These are phyloP conservation scores for Ginglymostoma cirratum DNA, from an alignment of 2,113 vertebrate species.

Conservation along the genomic window DNA sequence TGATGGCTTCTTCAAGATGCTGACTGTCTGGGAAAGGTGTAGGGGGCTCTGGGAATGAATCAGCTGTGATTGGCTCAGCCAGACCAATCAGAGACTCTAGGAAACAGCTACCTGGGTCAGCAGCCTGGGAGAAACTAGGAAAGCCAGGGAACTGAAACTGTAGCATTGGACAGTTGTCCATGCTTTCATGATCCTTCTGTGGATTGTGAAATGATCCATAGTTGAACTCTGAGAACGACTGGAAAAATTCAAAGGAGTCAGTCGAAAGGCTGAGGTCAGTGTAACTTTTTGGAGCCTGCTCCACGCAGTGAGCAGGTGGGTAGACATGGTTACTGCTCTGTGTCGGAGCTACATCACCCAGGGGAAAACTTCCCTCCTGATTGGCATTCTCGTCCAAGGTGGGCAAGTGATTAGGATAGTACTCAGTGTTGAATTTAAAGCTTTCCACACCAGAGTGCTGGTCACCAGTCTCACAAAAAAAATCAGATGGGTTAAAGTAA, in stretches of 20 bases:
- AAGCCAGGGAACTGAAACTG: constrained; percentile 75
- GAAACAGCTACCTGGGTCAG: constrained; percentile 75
- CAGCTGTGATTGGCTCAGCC: constrained; percentile 54
- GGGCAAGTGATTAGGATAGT: constrained; percentile 53
- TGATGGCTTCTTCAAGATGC: constrained; percentile 82
- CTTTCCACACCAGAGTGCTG: constrained; percentile 47
- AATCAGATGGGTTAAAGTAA: constrained; percentile 70
- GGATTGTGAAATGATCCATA: constrained; percentile 84
- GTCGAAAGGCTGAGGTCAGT: constrained; percentile 86
- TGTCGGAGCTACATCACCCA: constrained; percentile 46
- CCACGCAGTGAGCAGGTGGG: constrained; percentile 54
- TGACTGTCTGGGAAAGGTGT: constrained; percentile 83
- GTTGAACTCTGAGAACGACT: constrained; percentile 81
- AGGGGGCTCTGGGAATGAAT: constrained; percentile 67
- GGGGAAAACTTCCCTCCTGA: constrained; percentile 70
- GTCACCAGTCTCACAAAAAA: constrained; percentile 60
- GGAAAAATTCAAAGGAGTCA: constrained; percentile 85
- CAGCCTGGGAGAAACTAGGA: constrained; percentile 60
- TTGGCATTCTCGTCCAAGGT: constrained; percentile 88
- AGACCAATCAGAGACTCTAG: constrained; percentile 86
- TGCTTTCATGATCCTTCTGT: constrained; percentile 75
- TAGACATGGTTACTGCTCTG: constrained; percentile 40
- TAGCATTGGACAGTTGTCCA: constrained; percentile 68
- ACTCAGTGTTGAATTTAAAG: constrained; percentile 41
- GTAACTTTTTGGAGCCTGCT: constrained; percentile 68